Percentiles rank a stretch among this genome's conserved stretches.
Evolutionary conservation across 2,113 vertebrate genomes (phyloP).

Genomic region (Callionymus lyra): DNA sequence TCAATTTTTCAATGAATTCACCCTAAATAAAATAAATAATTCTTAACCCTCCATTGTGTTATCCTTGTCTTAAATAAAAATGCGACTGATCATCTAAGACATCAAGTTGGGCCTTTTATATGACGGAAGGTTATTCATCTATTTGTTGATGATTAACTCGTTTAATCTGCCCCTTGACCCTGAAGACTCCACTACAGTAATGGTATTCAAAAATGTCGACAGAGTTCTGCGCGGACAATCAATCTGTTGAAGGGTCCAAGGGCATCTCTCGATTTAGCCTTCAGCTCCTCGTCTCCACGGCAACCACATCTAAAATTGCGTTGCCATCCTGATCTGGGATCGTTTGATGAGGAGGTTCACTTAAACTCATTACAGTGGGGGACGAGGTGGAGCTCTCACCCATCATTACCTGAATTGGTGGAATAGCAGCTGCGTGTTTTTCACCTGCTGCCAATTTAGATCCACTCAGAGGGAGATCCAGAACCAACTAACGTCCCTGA

Average conservation of each 20-base stretch:
- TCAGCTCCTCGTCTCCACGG: conserved; percentile 15
- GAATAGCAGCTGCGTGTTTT: conserved; percentile 21
- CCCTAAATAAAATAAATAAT: no score
- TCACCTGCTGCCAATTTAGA: conserved; percentile 37
- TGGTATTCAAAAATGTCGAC: background rate
- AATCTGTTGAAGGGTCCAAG: conserved; percentile 17
- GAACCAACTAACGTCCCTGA: no score
- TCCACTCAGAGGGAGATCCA: no score
- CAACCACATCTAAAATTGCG: conserved; percentile 17
- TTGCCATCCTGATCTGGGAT: background rate
- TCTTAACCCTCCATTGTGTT: no score
- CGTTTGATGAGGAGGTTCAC: conserved; percentile 17
- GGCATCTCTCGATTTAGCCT: conserved; percentile 11
- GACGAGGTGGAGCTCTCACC: conserved; percentile 32
- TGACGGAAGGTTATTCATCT: no score
- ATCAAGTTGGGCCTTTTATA: no score
- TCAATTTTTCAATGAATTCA: no score
- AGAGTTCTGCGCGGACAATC: conserved; percentile 6
- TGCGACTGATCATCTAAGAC: no score
- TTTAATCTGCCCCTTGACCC: no score
- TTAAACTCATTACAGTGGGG: conserved; percentile 21
- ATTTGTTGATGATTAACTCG: no score
- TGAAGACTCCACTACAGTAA: background rate
- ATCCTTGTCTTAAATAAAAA: no score
- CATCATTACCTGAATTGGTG: conserved; percentile 40